Percentiles rank a stretch among this genome's conserved stretches.
Evolutionary conservation across 2,113 vertebrate genomes (phyloP).

Genomic region (Onychostoma macrolepis): DNA sequence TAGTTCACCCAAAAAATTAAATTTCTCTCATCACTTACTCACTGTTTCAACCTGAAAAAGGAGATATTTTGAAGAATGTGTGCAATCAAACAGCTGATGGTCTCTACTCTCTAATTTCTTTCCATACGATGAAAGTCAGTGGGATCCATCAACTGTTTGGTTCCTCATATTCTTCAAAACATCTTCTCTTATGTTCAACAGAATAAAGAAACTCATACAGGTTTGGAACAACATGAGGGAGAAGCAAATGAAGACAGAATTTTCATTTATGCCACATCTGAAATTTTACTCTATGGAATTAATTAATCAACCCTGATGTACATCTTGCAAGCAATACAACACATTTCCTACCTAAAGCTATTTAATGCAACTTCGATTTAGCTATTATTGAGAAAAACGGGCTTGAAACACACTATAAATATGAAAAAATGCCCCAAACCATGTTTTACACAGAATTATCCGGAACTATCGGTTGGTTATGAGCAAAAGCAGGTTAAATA

Average conservation of each 20-base stretch:
- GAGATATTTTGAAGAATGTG: too few species aligned
- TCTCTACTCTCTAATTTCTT: too few species aligned
- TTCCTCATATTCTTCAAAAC: too few species aligned
- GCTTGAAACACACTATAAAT: neutral
- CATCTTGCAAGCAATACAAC: too few species aligned
- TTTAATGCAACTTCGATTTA: neutral
- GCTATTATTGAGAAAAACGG: neutral
- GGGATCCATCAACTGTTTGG: too few species aligned
- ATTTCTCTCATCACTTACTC: neutral
- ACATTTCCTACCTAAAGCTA: neutral
- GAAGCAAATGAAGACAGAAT: too few species aligned
- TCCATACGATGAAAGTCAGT: too few species aligned
- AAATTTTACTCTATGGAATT: neutral
- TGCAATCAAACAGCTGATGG: too few species aligned
- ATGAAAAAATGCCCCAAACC: neutral
- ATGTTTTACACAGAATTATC: neutral
- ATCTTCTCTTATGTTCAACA: too few species aligned
- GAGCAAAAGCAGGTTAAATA: constrained; percentile 4
- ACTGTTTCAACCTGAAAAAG: neutral
- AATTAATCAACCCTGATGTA: neutral
- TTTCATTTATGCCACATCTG: neutral
- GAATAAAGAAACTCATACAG: too few species aligned
- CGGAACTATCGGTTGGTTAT: neutral
- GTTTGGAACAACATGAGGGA: too few species aligned
- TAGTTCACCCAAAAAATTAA: neutral